Base-by-base conservation (phyloP, 2,888 invertebrate genomes). In the Drepana falcataria region DNA sequence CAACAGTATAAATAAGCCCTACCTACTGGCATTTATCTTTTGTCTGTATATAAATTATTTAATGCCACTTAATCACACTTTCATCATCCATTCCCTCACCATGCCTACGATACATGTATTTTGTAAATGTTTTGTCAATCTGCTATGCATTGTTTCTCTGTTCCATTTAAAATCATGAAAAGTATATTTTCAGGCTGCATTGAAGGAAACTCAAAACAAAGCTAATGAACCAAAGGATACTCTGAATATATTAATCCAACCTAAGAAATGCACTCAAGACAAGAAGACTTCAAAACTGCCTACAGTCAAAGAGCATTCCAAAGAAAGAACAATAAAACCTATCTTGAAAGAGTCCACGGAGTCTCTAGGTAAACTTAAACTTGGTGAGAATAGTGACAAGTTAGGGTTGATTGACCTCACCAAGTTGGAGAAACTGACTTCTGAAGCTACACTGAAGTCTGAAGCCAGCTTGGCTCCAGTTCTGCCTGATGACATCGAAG, bases 401-500 rank as follows among this genome's bases (percentile, higher is more conserved):
- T 40, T 55, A 7, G 41, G 51, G 3, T 53, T 55, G n/a, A 66
- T 57, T 58, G 59, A 68, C 48, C 62, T 64, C 9, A 62, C 52
- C 40, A 70, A 66, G 53, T 53, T 70, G 4, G 64, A 66, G 49
- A 58, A 53, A 41, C 60, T 64, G 52, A 55, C 66, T 0, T 55
- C 66, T 21, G 52, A 60, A n/a, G 37, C 34, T 5, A 21, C 21
- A 21, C 21, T 21, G 21, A 21, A 21, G 21, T 49, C 21, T n/a
- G n/a, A 51, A 4, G 33, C 33, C 6, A 33, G 40, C 5, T 40
- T 41, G 40, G 5, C n/a, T 47, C 77, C 66, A 3, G 60, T 65
- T 44, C 63, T 91, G 44, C 88, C 91, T 1, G 65, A 71, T 49
- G 85, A 88, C 54, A 91, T 94, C 60, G 94, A 94, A 68, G 94